These are phyloP conservation scores for Danionella cerebrum DNA, from an alignment of 2,113 vertebrate genomes.

Conservation along the genomic window DNA sequence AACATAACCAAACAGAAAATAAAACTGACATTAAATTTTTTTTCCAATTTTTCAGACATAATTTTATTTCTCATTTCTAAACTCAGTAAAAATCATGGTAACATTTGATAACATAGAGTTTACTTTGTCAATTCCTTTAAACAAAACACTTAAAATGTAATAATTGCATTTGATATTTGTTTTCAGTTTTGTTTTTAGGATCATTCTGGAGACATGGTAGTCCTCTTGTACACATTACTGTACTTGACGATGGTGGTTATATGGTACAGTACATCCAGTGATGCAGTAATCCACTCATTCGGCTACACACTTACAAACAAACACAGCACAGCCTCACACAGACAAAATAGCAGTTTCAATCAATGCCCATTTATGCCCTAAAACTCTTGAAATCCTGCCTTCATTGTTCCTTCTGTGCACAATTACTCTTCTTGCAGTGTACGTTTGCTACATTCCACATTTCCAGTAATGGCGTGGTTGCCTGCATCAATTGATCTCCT, in stretches of 20 bases:
- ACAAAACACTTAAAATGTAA: not conserved
- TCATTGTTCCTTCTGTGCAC: slow-evolving; percentile 9
- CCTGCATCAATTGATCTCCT: slow-evolving; percentile 13
- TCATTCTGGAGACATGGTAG: not conserved
- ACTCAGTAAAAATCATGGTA: slow-evolving; percentile 33
- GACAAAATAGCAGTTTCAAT: slow-evolving; percentile 20
- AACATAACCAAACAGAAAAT: slow-evolving; percentile 39
- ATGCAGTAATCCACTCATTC: not conserved
- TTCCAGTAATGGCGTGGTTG: slow-evolving; percentile 1
- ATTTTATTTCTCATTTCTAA: not conserved
- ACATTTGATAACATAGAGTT: slow-evolving; percentile 17
- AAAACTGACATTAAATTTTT: too few species aligned
- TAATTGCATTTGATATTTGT: not conserved
- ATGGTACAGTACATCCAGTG: slow-evolving; percentile 3
- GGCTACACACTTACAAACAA: slow-evolving; percentile 17
- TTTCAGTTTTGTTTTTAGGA: not conserved
- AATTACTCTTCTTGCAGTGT: not conserved
- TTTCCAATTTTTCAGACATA: too few species aligned
- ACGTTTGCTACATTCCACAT: not conserved
- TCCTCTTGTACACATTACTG: not conserved
- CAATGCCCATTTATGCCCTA: slow-evolving; percentile 22
- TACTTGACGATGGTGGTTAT: slow-evolving; percentile 19
- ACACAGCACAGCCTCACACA: not conserved
- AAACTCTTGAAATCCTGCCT: slow-evolving; percentile 17
- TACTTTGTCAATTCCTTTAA: not conserved